These are phyloP conservation scores for Epinephelus lanceolatus DNA, from an alignment of 2,113 vertebrate species.

Conservation along the genomic window DNA sequence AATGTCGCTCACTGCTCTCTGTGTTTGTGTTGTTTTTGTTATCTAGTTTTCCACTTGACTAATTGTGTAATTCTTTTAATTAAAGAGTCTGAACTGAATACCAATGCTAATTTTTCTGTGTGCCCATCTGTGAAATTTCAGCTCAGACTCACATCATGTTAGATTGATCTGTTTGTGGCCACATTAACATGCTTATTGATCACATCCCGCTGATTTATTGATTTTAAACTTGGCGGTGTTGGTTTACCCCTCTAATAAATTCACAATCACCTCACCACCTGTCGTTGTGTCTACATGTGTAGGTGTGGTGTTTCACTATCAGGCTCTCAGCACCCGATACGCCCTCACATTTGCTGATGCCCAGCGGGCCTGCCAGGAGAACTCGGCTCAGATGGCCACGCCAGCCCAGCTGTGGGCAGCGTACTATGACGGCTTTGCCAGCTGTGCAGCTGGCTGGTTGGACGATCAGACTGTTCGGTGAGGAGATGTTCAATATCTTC, in stretches of 20 bases:
- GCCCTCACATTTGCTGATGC: conserved; percentile 88
- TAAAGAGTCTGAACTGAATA: conserved; percentile 54
- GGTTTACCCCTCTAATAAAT: conserved; percentile 19
- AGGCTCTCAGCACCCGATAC: conserved; percentile 84
- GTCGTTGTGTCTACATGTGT: conserved; percentile 1
- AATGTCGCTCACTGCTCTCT: conserved; percentile 24
- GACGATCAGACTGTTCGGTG: conserved; percentile 93
- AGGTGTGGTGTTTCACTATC: conserved; percentile 96
- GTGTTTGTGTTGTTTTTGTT: conserved; percentile 39
- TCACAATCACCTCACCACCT: conserved; percentile 15
- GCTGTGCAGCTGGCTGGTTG: conserved; percentile 95
- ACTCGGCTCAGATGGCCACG: conserved; percentile 88
- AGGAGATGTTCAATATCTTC: conserved; percentile 4
- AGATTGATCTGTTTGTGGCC: conserved; percentile 35
- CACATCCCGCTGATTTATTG: conserved; percentile 12
- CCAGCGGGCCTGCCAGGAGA: conserved; percentile 87
- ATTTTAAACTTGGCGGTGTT: conserved; percentile 8
- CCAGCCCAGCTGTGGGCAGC: conserved; percentile 91
- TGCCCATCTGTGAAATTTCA: conserved; percentile 43
- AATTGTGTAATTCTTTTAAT: conserved; percentile 70
- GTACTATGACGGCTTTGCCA: conserved; percentile 91
- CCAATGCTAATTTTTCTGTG: conserved; percentile 28
- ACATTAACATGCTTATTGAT: conserved; percentile 24
- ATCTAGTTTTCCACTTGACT: conserved; percentile 58
- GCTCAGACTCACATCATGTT: neutral